phyloP scores from a whole-genome alignment of 1,140 invertebrate genomes.

The Prorops nasuta region DNA sequence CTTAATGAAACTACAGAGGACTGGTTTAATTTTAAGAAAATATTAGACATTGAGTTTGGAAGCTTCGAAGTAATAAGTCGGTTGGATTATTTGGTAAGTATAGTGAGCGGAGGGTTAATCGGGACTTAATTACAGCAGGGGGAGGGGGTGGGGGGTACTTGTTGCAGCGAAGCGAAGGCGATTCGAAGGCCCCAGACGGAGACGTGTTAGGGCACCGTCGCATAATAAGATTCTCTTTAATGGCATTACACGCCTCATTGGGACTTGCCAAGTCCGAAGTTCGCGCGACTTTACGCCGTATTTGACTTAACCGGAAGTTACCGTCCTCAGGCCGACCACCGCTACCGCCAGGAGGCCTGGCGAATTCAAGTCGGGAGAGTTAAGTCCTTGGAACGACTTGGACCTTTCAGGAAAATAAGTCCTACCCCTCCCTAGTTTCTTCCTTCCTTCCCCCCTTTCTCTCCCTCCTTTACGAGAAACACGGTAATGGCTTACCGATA shows the following conservation, averaged over 20 bases:
- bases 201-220: slow-evolving; percentile 40
- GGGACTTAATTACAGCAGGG: slow-evolving; percentile 49
- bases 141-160: slow-evolving; percentile 44
- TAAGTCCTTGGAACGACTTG: slow-evolving; percentile 18
- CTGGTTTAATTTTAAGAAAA: too few species aligned
- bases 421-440: too few species aligned
- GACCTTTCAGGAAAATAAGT: slow-evolving; percentile 17
- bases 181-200: slow-evolving; percentile 17
- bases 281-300: slow-evolving; percentile 47
- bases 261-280: slow-evolving; percentile 52
- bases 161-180: slow-evolving; percentile 43
- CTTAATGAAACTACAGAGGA: too few species aligned
- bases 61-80: too few species aligned
- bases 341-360: slow-evolving; percentile 23
- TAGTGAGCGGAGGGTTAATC: slow-evolving; percentile 48
- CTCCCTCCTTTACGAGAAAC: too few species aligned
- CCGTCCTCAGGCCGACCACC: slow-evolving; percentile 33
- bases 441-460: too few species aligned
- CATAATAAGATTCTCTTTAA: slow-evolving; percentile 57
- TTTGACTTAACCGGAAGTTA: slow-evolving; percentile 54
- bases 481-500: too few species aligned
- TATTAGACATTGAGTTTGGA: too few species aligned
- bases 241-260: slow-evolving; percentile 58
- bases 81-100: slow-evolving; percentile 38
- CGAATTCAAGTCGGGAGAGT: slow-evolving; percentile 14